phyloP scores from a whole-genome alignment of 2,113 vertebrate species.

The Melanotaenia duboulayi region DNA sequence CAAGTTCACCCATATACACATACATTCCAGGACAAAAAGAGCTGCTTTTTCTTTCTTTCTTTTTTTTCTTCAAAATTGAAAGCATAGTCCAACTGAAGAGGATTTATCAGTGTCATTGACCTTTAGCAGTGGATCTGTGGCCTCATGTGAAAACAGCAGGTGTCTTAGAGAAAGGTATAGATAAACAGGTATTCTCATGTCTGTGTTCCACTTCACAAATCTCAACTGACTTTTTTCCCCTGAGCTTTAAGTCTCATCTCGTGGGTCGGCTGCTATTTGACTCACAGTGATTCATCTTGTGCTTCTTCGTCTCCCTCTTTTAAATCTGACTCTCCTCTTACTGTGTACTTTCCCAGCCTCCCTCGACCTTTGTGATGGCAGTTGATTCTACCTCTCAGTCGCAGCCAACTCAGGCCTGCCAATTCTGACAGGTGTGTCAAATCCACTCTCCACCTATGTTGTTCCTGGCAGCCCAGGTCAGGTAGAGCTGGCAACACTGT shows the following conservation, averaged over 20 bases:
- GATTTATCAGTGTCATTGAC: slow-evolving; percentile 34
- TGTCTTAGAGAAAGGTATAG: slow-evolving; percentile 26
- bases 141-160: slow-evolving; percentile 47
- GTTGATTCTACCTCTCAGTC: slow-evolving; percentile 58
- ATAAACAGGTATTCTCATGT: slow-evolving; percentile 50
- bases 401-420: slow-evolving; percentile 60
- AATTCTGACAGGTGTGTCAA: slow-evolving; percentile 77
- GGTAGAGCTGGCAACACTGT: slow-evolving; percentile 47
- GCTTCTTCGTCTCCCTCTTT: slow-evolving; percentile 34
- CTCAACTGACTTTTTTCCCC: slow-evolving; percentile 27
- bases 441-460: slow-evolving; percentile 68
- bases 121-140: slow-evolving; percentile 29
- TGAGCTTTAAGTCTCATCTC: slow-evolving; percentile 51
- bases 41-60: no score
- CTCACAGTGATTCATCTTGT: slow-evolving; percentile 58
- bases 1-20: slow-evolving; percentile 18
- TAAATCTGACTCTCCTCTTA: slow-evolving; percentile 40
- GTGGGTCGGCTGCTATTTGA: slow-evolving; percentile 62
- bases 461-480: slow-evolving; percentile 69
- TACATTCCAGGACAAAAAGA: slow-evolving; percentile 22
- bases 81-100: slow-evolving; percentile 13
- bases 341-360: slow-evolving; percentile 25
- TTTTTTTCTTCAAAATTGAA: no score
- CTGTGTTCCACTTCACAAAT: slow-evolving; percentile 47
- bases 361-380: slow-evolving; percentile 59